These are phyloP conservation scores for Capromys pilorides DNA, from an alignment of 2,797 vertebrate species.

Conservation along the genomic window DNA sequence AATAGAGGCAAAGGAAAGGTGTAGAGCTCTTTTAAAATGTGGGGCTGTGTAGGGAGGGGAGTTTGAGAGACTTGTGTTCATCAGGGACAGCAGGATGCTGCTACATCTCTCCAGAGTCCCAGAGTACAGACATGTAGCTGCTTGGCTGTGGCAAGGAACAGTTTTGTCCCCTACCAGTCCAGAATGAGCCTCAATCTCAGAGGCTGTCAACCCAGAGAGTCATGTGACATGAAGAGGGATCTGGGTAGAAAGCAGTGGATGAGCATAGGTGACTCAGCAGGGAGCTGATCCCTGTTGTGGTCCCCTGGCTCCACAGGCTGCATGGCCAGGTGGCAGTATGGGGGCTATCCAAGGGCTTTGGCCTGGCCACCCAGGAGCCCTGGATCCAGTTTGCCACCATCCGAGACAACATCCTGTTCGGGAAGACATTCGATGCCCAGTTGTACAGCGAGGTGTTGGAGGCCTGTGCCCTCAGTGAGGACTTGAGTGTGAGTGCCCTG, in stretches of 20 bases:
- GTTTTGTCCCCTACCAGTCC: not conserved
- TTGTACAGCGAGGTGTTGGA: slow-evolving; percentile 92
- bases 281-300: not conserved
- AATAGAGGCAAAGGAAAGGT: not conserved
- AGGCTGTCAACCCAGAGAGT: slow-evolving; percentile 1
- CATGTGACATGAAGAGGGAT: not conserved
- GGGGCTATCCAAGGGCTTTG: slow-evolving; percentile 91
- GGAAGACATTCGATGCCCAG: slow-evolving; percentile 88
- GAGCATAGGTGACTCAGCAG: not conserved
- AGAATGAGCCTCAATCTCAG: not conserved
- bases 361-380: slow-evolving; percentile 93
- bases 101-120: not conserved
- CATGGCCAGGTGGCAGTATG: slow-evolving; percentile 88
- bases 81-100: not conserved
- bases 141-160: not conserved
- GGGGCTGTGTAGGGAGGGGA: not conserved
- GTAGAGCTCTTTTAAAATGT: not conserved
- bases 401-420: slow-evolving; percentile 96
- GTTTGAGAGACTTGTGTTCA: not conserved
- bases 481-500: slow-evolving; percentile 90
- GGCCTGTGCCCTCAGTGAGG: slow-evolving; percentile 94
- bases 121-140: not conserved
- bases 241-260: not conserved
- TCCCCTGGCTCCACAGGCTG: slow-evolving; percentile 80
- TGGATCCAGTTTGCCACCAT: slow-evolving; percentile 97